phyloP scores from a whole-genome alignment of 2,113 vertebrate species.

The Plecturocebus donacophilus region DNA sequence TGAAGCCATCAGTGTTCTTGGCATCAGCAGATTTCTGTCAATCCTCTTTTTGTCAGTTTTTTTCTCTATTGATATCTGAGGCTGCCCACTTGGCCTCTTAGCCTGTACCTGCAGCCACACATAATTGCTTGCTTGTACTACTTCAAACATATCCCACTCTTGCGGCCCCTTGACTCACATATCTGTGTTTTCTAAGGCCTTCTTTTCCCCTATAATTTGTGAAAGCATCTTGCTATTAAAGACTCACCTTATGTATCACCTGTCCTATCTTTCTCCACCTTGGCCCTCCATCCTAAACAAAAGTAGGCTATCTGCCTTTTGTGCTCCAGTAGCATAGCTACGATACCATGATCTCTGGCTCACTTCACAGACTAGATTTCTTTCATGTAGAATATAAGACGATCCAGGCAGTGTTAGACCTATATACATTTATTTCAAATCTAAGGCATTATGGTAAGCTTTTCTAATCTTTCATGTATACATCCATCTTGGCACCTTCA shows the following conservation, averaged over 20 bases:
- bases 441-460: background rate
- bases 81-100: background rate
- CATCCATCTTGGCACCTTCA: background rate
- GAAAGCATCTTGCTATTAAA: background rate
- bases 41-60: constrained; percentile 43
- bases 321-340: background rate
- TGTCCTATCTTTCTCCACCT: background rate
- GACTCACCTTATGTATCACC: background rate
- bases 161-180: background rate
- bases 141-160: background rate
- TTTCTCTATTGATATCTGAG: constrained; percentile 8
- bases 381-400: background rate
- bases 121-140: background rate
- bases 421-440: background rate
- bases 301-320: background rate
- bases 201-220: background rate
- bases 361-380: background rate
- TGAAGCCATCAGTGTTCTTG: constrained; percentile 58
- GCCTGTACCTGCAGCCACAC: background rate
- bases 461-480: background rate
- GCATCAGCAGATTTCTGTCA: constrained; percentile 46
- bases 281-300: background rate
- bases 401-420: background rate
- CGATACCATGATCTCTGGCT: background rate
- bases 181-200: background rate